Evolutionary conservation across 1,140 invertebrate species (phyloP).

Genomic region (Neomicropteryx cornuta): DNA sequence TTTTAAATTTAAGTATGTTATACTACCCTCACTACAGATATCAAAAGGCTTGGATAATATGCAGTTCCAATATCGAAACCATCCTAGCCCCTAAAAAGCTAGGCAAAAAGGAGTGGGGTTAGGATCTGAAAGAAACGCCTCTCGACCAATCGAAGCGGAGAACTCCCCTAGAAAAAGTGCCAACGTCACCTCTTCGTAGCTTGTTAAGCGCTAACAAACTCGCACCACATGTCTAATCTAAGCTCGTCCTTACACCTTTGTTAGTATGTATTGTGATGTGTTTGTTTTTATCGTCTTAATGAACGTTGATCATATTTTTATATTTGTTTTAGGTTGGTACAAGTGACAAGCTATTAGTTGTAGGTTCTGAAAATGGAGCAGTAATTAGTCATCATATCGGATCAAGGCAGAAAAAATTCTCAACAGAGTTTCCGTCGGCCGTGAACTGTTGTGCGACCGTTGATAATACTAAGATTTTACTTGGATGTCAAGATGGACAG

Average conservation of each 20-base stretch:
- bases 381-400: conserved; percentile 46
- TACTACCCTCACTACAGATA: not conserved
- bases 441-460: conserved; percentile 40
- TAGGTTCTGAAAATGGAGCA: conserved; percentile 51
- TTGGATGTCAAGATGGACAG: conserved; percentile 42
- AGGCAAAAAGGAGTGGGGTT: too few species aligned
- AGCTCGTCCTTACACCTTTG: not conserved
- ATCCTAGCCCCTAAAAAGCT: too few species aligned
- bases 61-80: too few species aligned
- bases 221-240: too few species aligned
- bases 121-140: too few species aligned
- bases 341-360: conserved; percentile 47
- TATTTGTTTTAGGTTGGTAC: conserved; percentile 51
- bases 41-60: too few species aligned
- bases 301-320: not conserved
- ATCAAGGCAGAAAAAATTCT: conserved; percentile 37
- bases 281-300: not conserved
- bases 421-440: conserved; percentile 29
- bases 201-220: too few species aligned
- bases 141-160: too few species aligned
- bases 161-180: not conserved
- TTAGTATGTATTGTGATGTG: conserved; percentile 8
- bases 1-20: not conserved
- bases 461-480: conserved; percentile 24
- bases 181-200: not conserved